Base-by-base conservation (phyloP, 2,888 invertebrate species). In the Drosophila mimetica region DNA sequence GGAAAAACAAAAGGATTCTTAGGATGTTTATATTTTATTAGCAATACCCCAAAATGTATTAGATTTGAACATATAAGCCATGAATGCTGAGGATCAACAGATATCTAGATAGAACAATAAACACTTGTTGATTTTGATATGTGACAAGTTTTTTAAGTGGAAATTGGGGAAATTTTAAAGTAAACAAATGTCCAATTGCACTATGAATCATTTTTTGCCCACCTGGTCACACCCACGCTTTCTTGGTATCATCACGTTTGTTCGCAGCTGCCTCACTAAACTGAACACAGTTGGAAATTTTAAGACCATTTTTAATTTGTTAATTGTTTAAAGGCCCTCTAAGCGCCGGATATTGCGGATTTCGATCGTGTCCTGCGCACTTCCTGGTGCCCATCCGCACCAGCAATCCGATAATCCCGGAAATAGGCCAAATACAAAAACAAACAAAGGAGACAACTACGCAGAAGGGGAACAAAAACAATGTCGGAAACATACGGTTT, bases 401-500 rank as follows among this genome's bases (percentile, higher is more conserved):
- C 54, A 52, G 11, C 34, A 42, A n/a, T 30, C 18, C 8, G n/a
- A 52, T 20, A 13, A 9, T 2, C n/a, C 18, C 18, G 18, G 11
- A 41, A 47, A 20, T 4, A 37, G 36, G 18, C 36, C n/a, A 16
- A 20, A 9, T 16, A 32, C 13, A 4, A 14, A 9, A n/a, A 28
- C 37, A 13, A 48, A 51, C 58, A 60, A 61, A 47, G 47, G 9
- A 39, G 39, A 50, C 53, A 25, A 79, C 73, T 47, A 82, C 79
- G 77, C 79, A 87, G 25, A 71, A 51, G 32, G 16, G 22, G 25
- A 60, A 63, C 61, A 67, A 77, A 75, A 65, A 88, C 77, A 44
- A 90, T 90, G 90, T 90, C 90, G 57, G 90, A 90, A 82, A 90
- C 91, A 77, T 90, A 91, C 86, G 90, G 90, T 91, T 84, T 73